Conservation (phyloP, 2,888 invertebrate species). For the Acronicta aceris region DNA sequence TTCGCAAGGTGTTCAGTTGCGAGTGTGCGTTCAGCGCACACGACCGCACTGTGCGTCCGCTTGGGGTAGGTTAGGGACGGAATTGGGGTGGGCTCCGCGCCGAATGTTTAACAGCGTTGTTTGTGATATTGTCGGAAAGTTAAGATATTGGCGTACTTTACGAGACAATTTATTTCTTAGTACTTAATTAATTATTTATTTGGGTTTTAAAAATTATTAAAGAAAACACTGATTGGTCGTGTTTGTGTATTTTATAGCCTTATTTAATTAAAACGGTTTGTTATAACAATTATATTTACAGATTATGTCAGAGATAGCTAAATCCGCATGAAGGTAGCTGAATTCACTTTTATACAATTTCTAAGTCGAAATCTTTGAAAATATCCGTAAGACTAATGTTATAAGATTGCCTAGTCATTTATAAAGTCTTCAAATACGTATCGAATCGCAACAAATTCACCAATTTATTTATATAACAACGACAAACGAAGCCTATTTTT, state of each 20-base stretch:
- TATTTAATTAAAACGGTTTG: no score
- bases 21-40: conserved; percentile 54
- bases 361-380: no score
- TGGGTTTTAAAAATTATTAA: not conserved
- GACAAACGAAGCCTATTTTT: no score
- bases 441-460: not conserved
- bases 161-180: not conserved
- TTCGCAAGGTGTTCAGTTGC: conserved; percentile 57
- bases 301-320: no score
- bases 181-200: not conserved
- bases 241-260: no score
- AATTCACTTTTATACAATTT: no score
- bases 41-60: conserved; percentile 60
- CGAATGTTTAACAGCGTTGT: conserved; percentile 85
- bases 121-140: conserved; percentile 72
- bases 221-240: no score
- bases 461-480: conserved; percentile 1
- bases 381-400: no score
- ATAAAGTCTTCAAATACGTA: no score
- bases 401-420: no score
- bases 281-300: no score
- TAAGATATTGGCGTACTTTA: conserved; percentile 40
- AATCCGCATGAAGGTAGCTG: no score
- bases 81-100: conserved; percentile 82
- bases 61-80: conserved; percentile 86